Evolutionary conservation across 2,797 vertebrate genomes (phyloP), one percentile per base, ranked within the genome.

Genomic region (Urosaurus nigricauda): DNA sequence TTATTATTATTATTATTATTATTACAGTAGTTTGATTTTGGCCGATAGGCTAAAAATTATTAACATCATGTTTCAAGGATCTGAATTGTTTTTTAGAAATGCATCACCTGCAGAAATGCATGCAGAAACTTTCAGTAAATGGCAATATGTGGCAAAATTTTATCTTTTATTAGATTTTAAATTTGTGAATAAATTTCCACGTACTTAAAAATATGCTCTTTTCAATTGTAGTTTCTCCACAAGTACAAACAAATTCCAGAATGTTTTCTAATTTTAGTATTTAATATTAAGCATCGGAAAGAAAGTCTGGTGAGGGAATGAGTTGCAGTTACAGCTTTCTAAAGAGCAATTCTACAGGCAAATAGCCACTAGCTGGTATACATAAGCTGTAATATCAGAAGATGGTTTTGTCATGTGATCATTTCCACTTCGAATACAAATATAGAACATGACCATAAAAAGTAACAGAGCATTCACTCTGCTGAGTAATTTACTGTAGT

Each of bases 371-470:
- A 90, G 93, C 83, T 92, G 90, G 93, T 93, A 95, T 91, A 90
- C 92, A 95, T 92, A 96, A 92, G 95, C 96, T 95, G 95, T 93
- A 96, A 95, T 95, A 97, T 96, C 96, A 96, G 94, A 96, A 89
- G 92, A 96, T 93, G 94, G 95, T 93, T 96, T 89, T 92, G 94
- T 92, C 97, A 97, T 95, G 95, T 96, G 97, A 96, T 90, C 93
- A 79, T 84, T 93, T 93, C 95, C 93, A 94, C 94, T 96, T 97
- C 97, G 97, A 96, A 93, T 94, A 98, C 97, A 98, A 99, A 99
- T 98, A 99, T 99, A 99, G 99, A 99, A 99, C 98, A 99, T 99
- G 98, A 97, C 98, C 98, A 98, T 99, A 99, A 99, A 99, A 99
- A 99, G 99, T 97, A 98, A 98, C 92, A 95, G 96, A 98, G 96